Conservation (phyloP, 2,888 invertebrate species). For the Schizotus pectinicornis region DNA sequence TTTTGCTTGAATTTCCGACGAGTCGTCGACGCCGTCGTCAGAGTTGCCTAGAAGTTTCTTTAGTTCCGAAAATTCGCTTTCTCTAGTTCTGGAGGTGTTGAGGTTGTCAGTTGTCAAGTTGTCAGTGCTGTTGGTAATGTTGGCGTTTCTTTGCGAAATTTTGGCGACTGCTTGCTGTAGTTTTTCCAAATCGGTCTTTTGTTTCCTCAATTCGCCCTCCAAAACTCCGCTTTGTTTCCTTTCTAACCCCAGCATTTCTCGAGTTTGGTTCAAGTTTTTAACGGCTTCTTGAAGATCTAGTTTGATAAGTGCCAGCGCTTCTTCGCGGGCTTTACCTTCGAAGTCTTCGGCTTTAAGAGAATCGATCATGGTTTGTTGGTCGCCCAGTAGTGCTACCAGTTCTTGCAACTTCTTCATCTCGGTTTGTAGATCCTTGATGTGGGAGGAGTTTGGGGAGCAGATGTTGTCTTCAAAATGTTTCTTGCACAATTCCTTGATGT, state of each 20-base stretch:
- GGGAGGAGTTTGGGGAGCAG: neutral
- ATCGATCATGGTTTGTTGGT: conserved; percentile 49
- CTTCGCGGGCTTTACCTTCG: conserved; percentile 2
- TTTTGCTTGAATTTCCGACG: conserved; percentile 34
- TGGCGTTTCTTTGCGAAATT: conserved; percentile 6
- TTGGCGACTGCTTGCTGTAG: conserved; percentile 22
- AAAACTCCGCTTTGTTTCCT: conserved; percentile 35
- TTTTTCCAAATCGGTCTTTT: conserved; percentile 32
- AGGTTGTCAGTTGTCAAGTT: too few species aligned
- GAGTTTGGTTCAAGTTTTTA: conserved; percentile 37
- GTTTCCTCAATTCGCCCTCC: conserved; percentile 38
- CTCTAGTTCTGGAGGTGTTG: conserved; percentile 20
- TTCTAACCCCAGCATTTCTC: conserved; percentile 30
- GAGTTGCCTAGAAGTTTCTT: conserved; percentile 24
- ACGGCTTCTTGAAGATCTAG: conserved; percentile 33
- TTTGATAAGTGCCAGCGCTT: conserved; percentile 37
- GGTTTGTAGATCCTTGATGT: conserved; percentile 43
- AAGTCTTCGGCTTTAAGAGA: conserved; percentile 35
- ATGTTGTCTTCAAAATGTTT: conserved; percentile 9
- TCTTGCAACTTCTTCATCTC: conserved; percentile 51
- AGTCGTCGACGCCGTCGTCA: conserved; percentile 29
- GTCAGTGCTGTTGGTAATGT: neutral
- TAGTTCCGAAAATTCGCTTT: conserved; percentile 25
- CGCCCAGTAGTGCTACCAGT: conserved; percentile 47
- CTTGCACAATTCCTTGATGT: conserved; percentile 1